Evolutionary conservation across 2,113 vertebrate genomes (phyloP).

Genomic region (Microtus oregoni): DNA sequence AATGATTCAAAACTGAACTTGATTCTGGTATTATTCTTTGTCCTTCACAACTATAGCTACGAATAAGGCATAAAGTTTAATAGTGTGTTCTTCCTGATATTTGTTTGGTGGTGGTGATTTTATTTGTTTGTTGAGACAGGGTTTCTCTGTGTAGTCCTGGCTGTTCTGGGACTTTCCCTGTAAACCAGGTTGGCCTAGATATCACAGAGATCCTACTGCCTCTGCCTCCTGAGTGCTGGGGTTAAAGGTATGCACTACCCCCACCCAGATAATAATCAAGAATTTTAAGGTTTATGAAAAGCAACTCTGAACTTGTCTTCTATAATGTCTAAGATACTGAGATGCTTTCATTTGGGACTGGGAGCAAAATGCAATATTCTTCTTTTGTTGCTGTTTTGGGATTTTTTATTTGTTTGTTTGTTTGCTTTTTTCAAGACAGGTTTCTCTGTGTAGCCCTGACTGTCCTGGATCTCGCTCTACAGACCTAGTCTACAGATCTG

Average conservation of each 20-base stretch:
- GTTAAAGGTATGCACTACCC: neutral
- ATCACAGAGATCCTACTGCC: neutral
- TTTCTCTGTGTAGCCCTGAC: neutral
- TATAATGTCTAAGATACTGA: neutral
- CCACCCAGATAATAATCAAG: neutral
- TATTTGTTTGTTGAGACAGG: neutral
- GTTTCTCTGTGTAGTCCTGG: neutral
- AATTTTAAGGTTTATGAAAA: conserved; percentile 48
- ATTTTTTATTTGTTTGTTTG: neutral
- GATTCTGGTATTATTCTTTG: conserved; percentile 53
- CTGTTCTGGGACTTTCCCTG: neutral
- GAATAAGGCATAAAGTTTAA: conserved; percentile 21
- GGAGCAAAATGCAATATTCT: conserved; percentile 32
- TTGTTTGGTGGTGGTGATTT: neutral
- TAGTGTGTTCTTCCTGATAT: neutral
- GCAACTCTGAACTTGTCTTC: neutral
- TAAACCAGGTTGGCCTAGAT: neutral
- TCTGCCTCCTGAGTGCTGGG: neutral
- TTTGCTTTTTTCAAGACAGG: neutral
- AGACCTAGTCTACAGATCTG: neutral
- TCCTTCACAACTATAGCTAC: neutral
- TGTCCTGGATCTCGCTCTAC: neutral
- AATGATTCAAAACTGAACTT: conserved; percentile 47
- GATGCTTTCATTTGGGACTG: conserved; percentile 25
- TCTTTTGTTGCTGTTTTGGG: neutral